Base-by-base conservation (phyloP, 2,113 vertebrate species). In the Callionymus lyra region DNA sequence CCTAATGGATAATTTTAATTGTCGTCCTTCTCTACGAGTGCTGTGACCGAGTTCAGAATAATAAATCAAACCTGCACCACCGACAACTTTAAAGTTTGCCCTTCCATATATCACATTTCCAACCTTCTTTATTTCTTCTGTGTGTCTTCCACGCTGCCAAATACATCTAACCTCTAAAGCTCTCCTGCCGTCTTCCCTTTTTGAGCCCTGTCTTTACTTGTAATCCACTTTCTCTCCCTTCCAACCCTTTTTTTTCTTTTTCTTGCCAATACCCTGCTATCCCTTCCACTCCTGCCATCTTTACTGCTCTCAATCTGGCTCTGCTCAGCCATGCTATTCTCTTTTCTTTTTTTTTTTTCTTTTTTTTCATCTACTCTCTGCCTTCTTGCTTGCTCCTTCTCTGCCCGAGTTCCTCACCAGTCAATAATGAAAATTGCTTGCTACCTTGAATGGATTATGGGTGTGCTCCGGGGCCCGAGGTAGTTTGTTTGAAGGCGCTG, bases 401-500 rank as follows among this genome's bases (percentile, higher is more conserved):
- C 62, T 34, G 64, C 49, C 70, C 48, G 53, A 57, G 59, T 77
- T 70, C 72, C 72, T 81, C 67, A 63, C 70, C 76, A 85, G 85
- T 86, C 80, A 80, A 84, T 86, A 85, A 85, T 84, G 76, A 84
- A 84, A 83, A 84, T 83, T 81, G 80, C 80, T 78, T 77, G 81
- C 80, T 80, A 78, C 77, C 82, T 79, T 81, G 79, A 84, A 83
- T 82, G 81, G 84, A 85, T 87, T 82, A 85, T 73, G 67, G 66
- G 69, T 81, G 74, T 77, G 68, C 56, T 56, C 68, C 12, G 67
- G 65, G 72, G 72, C 58, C 50, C 56, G 46, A 59, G 74, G 72
- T 77, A 83, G 74, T 83, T 82, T 80, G 76, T 85, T 82, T 85
- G 79, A 82, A 82, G 81, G 72, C 54, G 63, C 68, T 37, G 58